These are phyloP conservation scores for Rhabdornis inornatus DNA, from an alignment of 2,113 vertebrate species.

Conservation along the genomic window DNA sequence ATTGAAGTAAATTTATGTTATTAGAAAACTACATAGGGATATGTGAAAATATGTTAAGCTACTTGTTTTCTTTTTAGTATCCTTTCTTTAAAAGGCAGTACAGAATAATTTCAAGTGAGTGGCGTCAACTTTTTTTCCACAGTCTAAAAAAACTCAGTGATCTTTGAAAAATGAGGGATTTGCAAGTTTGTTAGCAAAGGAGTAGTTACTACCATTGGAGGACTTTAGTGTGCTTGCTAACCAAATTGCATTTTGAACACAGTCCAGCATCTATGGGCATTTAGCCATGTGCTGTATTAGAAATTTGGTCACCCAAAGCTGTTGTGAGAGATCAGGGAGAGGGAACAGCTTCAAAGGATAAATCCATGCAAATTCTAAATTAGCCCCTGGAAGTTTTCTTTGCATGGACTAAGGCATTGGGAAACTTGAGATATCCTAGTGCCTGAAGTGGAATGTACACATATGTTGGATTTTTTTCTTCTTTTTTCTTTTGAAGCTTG, in stretches of 20 bases:
- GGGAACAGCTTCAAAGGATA: background rate
- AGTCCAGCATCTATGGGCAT: background rate
- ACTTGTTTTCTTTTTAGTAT: background rate
- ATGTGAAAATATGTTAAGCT: background rate
- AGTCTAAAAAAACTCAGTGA: background rate
- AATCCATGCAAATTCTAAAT: background rate
- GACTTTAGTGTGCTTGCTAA: background rate
- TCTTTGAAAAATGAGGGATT: background rate
- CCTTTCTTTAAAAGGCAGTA: background rate
- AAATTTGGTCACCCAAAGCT: background rate
- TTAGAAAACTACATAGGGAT: background rate
- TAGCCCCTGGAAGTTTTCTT: background rate
- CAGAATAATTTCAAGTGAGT: background rate
- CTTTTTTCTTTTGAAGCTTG: background rate
- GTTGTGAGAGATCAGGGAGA: background rate
- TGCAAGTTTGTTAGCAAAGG: background rate
- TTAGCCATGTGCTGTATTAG: background rate
- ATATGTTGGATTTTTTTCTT: background rate
- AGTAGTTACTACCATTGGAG: background rate
- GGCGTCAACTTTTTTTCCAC: background rate
- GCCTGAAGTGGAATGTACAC: background rate
- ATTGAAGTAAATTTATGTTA: background rate
- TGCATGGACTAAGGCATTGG: background rate
- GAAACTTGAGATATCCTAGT: background rate
- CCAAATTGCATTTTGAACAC: background rate